Evolutionary conservation across 2,888 invertebrate species (phyloP), one percentile per base, ranked within the genome.

Genomic region (Phortica okadai): DNA sequence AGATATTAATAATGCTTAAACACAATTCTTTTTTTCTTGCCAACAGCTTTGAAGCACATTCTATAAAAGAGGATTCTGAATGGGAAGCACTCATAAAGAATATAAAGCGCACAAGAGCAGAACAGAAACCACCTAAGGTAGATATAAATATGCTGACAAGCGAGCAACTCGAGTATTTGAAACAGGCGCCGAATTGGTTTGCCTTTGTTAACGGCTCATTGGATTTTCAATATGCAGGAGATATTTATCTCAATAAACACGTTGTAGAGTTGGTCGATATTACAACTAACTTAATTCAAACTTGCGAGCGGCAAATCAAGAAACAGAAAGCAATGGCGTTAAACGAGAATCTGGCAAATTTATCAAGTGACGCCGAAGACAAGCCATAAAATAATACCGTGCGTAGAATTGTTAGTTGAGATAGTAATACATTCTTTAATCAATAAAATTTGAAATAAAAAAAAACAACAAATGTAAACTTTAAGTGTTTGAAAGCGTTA

Each of bases 31-130:
- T 45, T 0, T 45, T 45, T 45, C 6, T 10, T 45, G 7, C 45
- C 98, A 98, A 92, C 98, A 97, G 59, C 16, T 21, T 21, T 8
- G 83, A 87, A 42, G 75, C 76, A 4, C 77, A 76, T 0, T 74
- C 89, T 0, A 76, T 76, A 1, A 79, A 77, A 2, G 89, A 89
- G 67, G 81, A 83, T 3, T 79, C 82, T 7, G 81, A 80, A 0
- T 90, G 90, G 90, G 75, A 78, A 25, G 6, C 41, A 70, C 74
- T 80, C 21, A 16, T 74, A 62, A n/a, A 16, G 8, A 8, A n/a
- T n/a, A 25, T 21, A 70, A 33, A 69, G 69, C 6, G 74, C 75
- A 33, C n/a, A 76, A 66, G 74, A 62, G 16, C 50, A 66, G 62
- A 11, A 7, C 7, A 45, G 16, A 25, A 33, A 54, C 11, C 25